Base-by-base conservation (phyloP, 2,888 invertebrate genomes). In the Drosophila atroscutellata region DNA sequence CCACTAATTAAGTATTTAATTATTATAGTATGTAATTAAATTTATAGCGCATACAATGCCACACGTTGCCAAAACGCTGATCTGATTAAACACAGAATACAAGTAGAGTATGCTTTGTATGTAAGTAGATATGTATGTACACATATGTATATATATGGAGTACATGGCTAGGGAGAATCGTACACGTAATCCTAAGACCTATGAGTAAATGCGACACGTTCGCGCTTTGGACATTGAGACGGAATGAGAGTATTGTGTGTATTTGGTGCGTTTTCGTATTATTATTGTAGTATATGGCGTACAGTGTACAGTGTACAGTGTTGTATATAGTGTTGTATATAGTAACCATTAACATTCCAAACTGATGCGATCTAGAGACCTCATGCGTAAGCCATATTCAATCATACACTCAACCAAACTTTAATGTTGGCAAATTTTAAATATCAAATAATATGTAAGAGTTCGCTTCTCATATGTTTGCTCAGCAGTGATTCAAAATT, bases 181-280 rank as follows among this genome's bases (percentile, higher is more conserved):
- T 80, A 80, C 65, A 85, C 74, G 68, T 83, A 67, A 86, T 72
- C 89, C 84, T 86, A 85, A 63, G 57, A 72, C 89, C 86, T 85
- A 89, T 65, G 69, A 81, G 52, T 77, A 64, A 71, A 60, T 77
- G 80, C 78, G 78, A 80, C 59, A 56, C 28, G 7, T 67, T 67
- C 81, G 77, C 72, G 80, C 79, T 79, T 85, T 85, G 85, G 89
- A 89, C 89, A 63, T 88, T 86, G 30, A 85, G 85, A 85, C 85
- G 85, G 85, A 84, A 85, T 86, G 82, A 86, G 71, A 79, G 67
- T 68, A 72, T 55, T 66, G 56, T 79, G 58, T 73, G 52, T 39
- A 36, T 20, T 30, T 68, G 28, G 45, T 52, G 72, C 55, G 49
- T 60, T 34, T 52, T 20, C 18, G 24, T 55, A 24, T 26, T n/a